Percentiles rank a stretch among this genome's conserved stretches.
Conservation (phyloP, 2,797 vertebrate species). For the Spatula versicolor region DNA sequence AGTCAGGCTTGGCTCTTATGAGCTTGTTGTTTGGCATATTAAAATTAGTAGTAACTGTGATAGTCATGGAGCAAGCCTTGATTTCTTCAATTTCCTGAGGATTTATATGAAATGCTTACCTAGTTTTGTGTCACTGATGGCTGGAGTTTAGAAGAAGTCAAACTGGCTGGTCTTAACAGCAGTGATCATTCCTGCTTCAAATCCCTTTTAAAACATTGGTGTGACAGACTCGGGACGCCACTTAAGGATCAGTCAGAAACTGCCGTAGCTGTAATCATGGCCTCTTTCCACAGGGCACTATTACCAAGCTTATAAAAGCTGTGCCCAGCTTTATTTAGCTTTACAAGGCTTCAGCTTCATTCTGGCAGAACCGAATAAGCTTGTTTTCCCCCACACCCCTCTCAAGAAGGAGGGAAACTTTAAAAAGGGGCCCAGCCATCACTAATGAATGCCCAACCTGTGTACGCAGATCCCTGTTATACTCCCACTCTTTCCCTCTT, state of each 20-base stretch:
- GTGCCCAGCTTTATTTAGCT: slow-evolving; percentile 4
- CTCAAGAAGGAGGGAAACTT: not conserved
- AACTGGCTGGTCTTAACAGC: not conserved
- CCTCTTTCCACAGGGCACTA: slow-evolving; percentile 37
- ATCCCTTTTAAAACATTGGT: not conserved
- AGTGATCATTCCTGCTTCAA: not conserved
- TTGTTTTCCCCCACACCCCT: not conserved
- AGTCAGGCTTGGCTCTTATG: not conserved
- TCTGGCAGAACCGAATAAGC: not conserved
- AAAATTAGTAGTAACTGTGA: not conserved
- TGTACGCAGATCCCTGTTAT: not conserved
- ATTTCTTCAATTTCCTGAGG: not conserved
- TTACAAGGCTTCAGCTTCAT: slow-evolving; percentile 22
- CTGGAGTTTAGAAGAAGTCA: not conserved
- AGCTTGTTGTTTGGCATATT: not conserved
- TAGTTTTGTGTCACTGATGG: not conserved
- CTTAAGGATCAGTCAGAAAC: slow-evolving; percentile 14
- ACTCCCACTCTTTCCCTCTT: not conserved
- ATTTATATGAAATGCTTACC: not conserved
- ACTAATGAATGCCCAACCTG: not conserved
- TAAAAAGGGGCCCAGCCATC: not conserved
- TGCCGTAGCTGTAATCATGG: not conserved
- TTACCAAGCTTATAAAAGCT: slow-evolving; percentile 28
- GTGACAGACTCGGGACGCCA: not conserved
- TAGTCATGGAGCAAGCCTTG: not conserved